A percentile compares a stretch with the other conserved stretches of the same genome.
These are phyloP conservation scores for Dendrolimus houi DNA, from an alignment of 2,888 invertebrate genomes.

Conservation along the genomic window DNA sequence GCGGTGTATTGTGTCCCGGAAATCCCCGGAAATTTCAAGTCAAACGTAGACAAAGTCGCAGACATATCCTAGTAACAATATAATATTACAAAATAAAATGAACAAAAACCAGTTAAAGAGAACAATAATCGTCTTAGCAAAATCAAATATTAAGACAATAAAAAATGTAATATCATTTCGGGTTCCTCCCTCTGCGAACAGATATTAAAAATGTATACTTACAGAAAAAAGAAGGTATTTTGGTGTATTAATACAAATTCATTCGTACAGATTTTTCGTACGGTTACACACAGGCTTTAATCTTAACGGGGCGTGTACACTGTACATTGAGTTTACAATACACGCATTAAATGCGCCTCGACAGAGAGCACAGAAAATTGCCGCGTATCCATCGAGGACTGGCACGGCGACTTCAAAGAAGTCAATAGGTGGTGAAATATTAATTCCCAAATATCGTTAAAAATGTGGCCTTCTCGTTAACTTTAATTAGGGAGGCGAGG, in stretches of 20 bases:
- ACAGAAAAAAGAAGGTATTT: constrained; percentile 2
- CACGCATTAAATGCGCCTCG: no score
- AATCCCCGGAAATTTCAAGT: no score
- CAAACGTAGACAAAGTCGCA: no score
- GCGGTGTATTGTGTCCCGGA: no score
- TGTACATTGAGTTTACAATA: background rate
- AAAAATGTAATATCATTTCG: constrained; percentile 7
- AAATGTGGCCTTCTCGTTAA: no score
- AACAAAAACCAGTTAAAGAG: background rate
- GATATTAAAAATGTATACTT: background rate
- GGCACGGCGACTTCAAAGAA: no score
- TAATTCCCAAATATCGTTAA: no score
- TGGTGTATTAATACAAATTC: constrained; percentile 15
- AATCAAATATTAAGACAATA: constrained; percentile 4
- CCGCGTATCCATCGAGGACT: no score
- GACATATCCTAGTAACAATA: no score
- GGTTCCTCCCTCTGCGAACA: constrained; percentile 1
- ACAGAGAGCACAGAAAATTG: no score
- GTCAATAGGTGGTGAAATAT: no score
- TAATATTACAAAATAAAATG: background rate
- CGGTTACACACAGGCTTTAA: constrained; percentile 20
- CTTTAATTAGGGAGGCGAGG: no score
- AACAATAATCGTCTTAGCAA: background rate
- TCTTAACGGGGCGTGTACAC: constrained; percentile 8
- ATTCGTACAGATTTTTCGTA: constrained; percentile 23